phyloP scores from a whole-genome alignment of 2,113 vertebrate species.

The Tetrao urogallus region DNA sequence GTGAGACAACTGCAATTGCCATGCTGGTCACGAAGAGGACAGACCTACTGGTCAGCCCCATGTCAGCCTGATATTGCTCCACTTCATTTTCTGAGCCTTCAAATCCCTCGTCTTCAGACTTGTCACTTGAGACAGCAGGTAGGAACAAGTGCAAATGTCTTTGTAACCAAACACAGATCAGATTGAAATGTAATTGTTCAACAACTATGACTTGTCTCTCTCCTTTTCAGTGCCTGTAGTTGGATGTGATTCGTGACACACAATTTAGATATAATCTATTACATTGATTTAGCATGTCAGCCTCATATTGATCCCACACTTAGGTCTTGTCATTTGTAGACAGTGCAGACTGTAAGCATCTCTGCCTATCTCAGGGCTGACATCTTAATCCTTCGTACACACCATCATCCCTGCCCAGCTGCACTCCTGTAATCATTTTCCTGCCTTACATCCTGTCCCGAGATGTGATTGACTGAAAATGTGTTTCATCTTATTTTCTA shows the following conservation, averaged over 20 bases:
- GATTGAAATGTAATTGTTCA: constrained; percentile 5
- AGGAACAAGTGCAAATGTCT: not conserved
- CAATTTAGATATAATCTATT: not conserved
- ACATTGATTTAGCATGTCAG: constrained; percentile 24
- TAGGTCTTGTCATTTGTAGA: not conserved
- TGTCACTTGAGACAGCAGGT: not conserved
- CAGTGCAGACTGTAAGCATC: not conserved
- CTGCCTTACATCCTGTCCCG: not conserved
- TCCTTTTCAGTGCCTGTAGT: not conserved
- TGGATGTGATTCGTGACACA: not conserved
- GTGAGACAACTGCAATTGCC: not conserved
- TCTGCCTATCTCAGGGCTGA: not conserved
- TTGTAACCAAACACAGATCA: constrained; percentile 11
- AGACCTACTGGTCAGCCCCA: not conserved
- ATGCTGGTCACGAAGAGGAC: not conserved
- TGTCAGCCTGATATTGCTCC: not conserved
- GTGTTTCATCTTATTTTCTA: not conserved
- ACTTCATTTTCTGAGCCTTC: not conserved
- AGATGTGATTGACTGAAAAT: not conserved
- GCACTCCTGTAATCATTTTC: not conserved
- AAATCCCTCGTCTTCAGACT: not conserved
- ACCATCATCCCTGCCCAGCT: accelerated
- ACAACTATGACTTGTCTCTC: not conserved
- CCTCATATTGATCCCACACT: not conserved
- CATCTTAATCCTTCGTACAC: not conserved